Evolutionary conservation across 2,113 vertebrate genomes (phyloP).

Genomic region (Aspidoscelis tigris): DNA sequence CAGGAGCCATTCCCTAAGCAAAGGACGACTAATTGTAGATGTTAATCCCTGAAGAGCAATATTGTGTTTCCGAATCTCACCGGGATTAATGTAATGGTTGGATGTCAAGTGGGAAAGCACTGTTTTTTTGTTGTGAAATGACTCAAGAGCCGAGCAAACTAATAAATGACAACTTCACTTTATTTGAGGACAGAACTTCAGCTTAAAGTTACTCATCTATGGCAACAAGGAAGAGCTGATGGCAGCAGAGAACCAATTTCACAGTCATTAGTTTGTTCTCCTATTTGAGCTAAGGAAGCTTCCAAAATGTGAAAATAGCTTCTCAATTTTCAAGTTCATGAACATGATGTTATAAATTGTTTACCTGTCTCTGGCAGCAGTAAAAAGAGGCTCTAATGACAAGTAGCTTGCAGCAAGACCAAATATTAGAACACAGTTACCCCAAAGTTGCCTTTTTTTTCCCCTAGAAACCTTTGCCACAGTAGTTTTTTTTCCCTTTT

Average conservation of each 20-base stretch:
- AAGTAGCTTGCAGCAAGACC: neutral
- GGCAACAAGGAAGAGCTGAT: constrained; percentile 35
- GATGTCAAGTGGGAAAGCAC: neutral
- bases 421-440: neutral
- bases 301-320: constrained; percentile 44
- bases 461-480: neutral
- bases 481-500: neutral
- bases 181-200: constrained; percentile 32
- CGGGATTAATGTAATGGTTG: neutral
- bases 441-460: neutral
- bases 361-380: constrained; percentile 13
- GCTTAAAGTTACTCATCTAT: constrained; percentile 30
- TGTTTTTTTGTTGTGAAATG: neutral
- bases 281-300: constrained; percentile 22
- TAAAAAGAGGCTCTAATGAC: neutral
- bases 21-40: neutral
- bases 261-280: constrained; percentile 39
- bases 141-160: constrained; percentile 10
- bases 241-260: constrained; percentile 39
- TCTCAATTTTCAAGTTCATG: constrained; percentile 37
- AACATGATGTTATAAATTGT: constrained; percentile 33
- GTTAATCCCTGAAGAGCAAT: neutral
- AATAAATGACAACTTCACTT: constrained; percentile 37
- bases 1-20: neutral
- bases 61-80: neutral